These are phyloP conservation scores for Drosophila asahinai DNA, from an alignment of 1,140 invertebrate genomes.

Conservation along the genomic window DNA sequence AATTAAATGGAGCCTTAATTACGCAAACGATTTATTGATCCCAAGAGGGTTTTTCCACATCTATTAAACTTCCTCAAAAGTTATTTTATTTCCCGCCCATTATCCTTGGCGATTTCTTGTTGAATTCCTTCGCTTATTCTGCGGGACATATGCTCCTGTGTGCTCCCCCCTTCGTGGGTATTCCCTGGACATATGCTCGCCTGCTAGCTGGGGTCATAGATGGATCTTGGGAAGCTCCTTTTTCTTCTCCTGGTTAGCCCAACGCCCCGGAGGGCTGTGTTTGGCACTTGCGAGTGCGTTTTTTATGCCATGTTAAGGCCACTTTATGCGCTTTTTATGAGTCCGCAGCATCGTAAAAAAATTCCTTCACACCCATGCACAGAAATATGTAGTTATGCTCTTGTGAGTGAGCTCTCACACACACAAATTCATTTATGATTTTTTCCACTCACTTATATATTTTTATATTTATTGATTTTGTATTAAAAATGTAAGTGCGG, in stretches of 20 bases:
- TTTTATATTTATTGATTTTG: slow-evolving; percentile 81
- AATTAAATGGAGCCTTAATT: slow-evolving; percentile 27
- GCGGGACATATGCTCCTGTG: slow-evolving; percentile 22
- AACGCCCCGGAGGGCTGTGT: slow-evolving; percentile 9
- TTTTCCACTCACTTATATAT: slow-evolving; percentile 34
- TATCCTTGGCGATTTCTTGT: slow-evolving; percentile 22
- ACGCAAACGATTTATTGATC: slow-evolving; percentile 33
- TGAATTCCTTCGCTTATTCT: slow-evolving; percentile 17
- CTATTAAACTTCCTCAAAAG: slow-evolving; percentile 14
- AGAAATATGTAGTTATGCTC: slow-evolving; percentile 44
- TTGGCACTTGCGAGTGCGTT: slow-evolving; percentile 76
- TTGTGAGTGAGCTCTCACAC: slow-evolving; percentile 10
- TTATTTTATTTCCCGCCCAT: slow-evolving; percentile 14
- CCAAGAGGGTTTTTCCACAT: slow-evolving; percentile 6
- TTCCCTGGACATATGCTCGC: slow-evolving; percentile 33
- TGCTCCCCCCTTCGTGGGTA: not conserved
- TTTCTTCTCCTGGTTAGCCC: not conserved
- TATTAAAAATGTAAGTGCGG: slow-evolving; percentile 80
- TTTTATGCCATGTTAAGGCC: slow-evolving; percentile 79
- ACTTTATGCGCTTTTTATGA: slow-evolving; percentile 82
- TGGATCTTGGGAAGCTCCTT: not conserved
- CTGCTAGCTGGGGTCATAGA: slow-evolving; percentile 5
- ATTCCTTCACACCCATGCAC: slow-evolving; percentile 45
- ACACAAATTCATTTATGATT: slow-evolving; percentile 35
- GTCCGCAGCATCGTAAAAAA: slow-evolving; percentile 77